Base-by-base conservation (phyloP, 2,888 invertebrate genomes). In the Rhamnusium bicolor region DNA sequence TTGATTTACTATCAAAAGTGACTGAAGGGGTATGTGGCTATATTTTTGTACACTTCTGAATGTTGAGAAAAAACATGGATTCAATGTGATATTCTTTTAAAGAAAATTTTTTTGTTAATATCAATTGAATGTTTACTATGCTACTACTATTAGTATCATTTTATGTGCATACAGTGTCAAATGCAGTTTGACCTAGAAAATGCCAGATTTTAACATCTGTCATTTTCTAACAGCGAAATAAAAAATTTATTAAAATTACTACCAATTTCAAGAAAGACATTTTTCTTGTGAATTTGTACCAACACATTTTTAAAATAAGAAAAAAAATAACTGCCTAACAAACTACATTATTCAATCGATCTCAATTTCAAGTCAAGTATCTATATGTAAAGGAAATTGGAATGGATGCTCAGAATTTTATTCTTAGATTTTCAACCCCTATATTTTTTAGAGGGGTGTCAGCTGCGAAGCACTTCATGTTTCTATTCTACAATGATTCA, bases 381-480 rank as follows among this genome's bases (percentile, higher is more conserved):
- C 61, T 61, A 61, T 61, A 61, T 61, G 61, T 61, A 61, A 61
- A 61, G 61, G 61, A 61, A 61, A 61, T 61, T 46, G 61, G 61
- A 61, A 61, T 61, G 46, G 61, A 61, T 61, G 61, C 61, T 46
- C 61, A 61, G 40, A 61, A 61, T 61, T 61, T 61, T 61, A 61
- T 61, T 61, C 61, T 61, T 61, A 61, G 61, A 61, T 61, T 61
- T 61, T 61, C 40, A 46, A 61, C 61, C 61, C 61, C 61, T 61
- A 61, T 21, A 61, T 61, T 46, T 61, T 54, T 61, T 21, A 61
- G 61, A 61, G 61, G 61, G 61, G 40, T 61, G 61, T 61, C 61
- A 46, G 46, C 21, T 61, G 61, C 19, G 46, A 46, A 46, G 19
- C 61, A 46, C 61, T 46, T 61, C 61, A 61, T 61, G 61, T 61